These are phyloP conservation scores for Vireo altiloquus DNA, from an alignment of 2,113 vertebrate genomes.

Conservation along the genomic window DNA sequence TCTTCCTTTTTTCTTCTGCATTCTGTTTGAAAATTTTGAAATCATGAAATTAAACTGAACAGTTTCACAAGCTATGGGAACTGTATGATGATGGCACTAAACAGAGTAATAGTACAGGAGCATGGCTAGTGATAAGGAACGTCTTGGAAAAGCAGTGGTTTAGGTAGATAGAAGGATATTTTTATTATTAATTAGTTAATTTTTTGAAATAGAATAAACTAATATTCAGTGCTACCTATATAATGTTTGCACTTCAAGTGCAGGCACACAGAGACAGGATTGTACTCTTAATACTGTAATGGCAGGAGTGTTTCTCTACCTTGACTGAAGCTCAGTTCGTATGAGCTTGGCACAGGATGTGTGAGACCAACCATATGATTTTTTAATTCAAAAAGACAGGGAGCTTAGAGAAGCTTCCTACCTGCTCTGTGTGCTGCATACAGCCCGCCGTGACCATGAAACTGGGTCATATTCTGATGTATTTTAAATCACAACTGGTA, in stretches of 20 bases:
- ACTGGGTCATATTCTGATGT: not conserved
- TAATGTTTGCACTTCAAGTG: not conserved
- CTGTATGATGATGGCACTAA: not conserved
- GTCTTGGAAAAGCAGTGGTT: not conserved
- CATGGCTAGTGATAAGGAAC: not conserved
- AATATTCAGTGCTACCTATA: not conserved
- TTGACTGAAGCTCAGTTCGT: not conserved
- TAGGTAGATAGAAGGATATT: not conserved
- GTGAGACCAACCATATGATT: not conserved
- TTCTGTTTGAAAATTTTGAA: not conserved
- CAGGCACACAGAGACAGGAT: not conserved
- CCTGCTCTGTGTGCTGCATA: not conserved
- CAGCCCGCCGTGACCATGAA: fast-evolving
- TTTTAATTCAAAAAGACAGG: not conserved
- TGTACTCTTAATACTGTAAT: not conserved
- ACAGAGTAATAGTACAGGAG: not conserved
- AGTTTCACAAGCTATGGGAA: not conserved
- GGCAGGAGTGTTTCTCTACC: not conserved
- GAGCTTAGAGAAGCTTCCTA: not conserved
- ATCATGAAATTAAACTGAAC: not conserved
- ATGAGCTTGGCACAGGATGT: not conserved
- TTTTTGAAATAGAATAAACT: not conserved
- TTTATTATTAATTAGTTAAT: not conserved
- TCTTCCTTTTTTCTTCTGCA: not conserved
- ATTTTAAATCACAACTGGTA: not conserved